Conservation (phyloP, 2,888 invertebrate genomes). For the Epinotia nisella region DNA sequence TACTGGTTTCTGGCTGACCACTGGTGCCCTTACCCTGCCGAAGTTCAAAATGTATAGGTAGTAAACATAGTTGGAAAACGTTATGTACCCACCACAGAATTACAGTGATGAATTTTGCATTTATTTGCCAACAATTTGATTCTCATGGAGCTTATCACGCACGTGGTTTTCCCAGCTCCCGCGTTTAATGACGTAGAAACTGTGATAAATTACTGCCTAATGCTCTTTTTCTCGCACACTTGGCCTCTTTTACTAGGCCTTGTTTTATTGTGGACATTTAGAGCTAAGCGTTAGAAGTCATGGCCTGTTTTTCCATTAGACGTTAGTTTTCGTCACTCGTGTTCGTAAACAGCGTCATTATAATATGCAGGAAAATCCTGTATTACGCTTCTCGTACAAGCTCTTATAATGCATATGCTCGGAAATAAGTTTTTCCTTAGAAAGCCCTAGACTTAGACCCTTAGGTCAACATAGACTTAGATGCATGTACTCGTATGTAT, state of each 20-base stretch:
- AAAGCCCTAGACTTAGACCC: no score
- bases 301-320: background rate
- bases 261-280: constrained; percentile 62
- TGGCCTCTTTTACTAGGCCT: constrained; percentile 65
- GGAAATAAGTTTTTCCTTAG: no score
- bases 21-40: no score
- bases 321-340: background rate
- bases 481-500: no score
- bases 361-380: no score
- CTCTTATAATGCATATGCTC: no score
- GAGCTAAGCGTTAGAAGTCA: constrained; percentile 15
- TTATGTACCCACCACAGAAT: no score
- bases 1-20: no score
- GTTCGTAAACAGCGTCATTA: background rate
- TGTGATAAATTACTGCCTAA: constrained; percentile 81
- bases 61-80: background rate
- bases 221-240: constrained; percentile 72
- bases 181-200: constrained; percentile 80
- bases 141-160: constrained; percentile 74
- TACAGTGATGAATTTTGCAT: constrained; percentile 62
- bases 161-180: constrained; percentile 76
- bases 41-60: no score
- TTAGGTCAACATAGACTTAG: no score
- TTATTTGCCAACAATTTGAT: constrained; percentile 72
- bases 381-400: no score